Evolutionary conservation across 2,113 vertebrate species (phyloP), one percentile per base, ranked within the genome.

Genomic region (Larimichthys polyactis): DNA sequence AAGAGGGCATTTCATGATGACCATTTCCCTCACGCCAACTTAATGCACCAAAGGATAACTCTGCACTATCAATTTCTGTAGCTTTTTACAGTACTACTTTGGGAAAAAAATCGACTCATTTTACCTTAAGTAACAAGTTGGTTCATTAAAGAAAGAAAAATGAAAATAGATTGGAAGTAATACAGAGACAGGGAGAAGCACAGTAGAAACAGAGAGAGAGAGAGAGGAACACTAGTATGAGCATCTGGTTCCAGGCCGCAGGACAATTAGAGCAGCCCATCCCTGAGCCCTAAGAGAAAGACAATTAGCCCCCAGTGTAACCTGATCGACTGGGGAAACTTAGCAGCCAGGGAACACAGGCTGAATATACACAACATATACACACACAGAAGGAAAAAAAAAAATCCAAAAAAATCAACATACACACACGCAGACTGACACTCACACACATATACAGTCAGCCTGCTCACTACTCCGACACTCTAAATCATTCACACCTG

Each of bases 231-330:
- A 88, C 78, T 24, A 65, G 78, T 29, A 71, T 86, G 78, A 91
- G 87, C 90, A 93, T 94, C 90, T 94, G 92, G 93, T 93, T 92
- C 87, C 86, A 91, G 86, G 89, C 92, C 87, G 85, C 92, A 89
- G 86, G 85, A 92, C 91, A 91, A 93, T 94, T 93, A 90, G 84
- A 93, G 91, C 29, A 59, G 85, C 86, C 87, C 88, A 92, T 92
- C 92, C 75, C 89, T 60, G 87, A 90, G 87, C 79, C 90, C 85
- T 89, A 55, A 87, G 89, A 94, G 93, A 93, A 85, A 91, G 85
- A 94, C 93, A 93, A 94, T 94, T 93, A 93, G 91, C 90, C 90
- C 82, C 90, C 77, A 89, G 89, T 93, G 93, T 89, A 94, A 94
- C 93, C 89, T 81, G 93, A 94, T 93, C 87, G 60, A 93, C 89